Percentiles rank a stretch among this genome's conserved stretches.
Conservation (phyloP, 2,888 invertebrate species). For the Physocephala rufipes region DNA sequence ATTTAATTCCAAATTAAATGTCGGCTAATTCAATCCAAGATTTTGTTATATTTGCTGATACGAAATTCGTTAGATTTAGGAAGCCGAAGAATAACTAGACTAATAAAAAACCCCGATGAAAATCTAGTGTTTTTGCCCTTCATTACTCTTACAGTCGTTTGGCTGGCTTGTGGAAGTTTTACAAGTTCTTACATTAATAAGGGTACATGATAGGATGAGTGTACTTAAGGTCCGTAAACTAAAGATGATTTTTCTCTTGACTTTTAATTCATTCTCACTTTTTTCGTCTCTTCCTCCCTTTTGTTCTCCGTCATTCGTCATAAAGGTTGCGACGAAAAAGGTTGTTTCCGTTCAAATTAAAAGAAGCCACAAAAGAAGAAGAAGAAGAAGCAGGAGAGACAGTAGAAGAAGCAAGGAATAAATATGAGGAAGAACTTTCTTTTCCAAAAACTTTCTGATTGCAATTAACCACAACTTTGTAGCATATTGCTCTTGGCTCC, state of each 20-base stretch:
- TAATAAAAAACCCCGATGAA: no score
- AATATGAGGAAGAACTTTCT: neutral
- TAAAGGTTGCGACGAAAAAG: no score
- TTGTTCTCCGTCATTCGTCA: no score
- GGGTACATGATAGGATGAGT: neutral
- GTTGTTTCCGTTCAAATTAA: neutral
- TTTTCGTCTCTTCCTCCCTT: no score
- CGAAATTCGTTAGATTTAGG: no score
- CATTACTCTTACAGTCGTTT: neutral
- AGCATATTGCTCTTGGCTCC: neutral
- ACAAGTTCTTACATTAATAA: neutral
- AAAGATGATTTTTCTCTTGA: no score
- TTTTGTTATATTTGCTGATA: no score
- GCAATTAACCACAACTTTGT: slow-evolving; percentile 6
- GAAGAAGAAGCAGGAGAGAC: neutral
- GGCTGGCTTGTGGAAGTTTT: neutral
- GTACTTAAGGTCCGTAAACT: neutral
- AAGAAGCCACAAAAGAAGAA: no score
- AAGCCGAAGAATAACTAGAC: no score
- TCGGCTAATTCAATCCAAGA: no score
- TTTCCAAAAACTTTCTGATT: neutral
- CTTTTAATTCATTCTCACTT: no score
- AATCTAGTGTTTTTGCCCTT: neutral
- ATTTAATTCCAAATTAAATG: no score
- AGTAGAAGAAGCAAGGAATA: neutral